Evolutionary conservation across 2,888 invertebrate species (phyloP), one percentile per base, ranked within the genome.

Genomic region (Loripinus fragilis): DNA sequence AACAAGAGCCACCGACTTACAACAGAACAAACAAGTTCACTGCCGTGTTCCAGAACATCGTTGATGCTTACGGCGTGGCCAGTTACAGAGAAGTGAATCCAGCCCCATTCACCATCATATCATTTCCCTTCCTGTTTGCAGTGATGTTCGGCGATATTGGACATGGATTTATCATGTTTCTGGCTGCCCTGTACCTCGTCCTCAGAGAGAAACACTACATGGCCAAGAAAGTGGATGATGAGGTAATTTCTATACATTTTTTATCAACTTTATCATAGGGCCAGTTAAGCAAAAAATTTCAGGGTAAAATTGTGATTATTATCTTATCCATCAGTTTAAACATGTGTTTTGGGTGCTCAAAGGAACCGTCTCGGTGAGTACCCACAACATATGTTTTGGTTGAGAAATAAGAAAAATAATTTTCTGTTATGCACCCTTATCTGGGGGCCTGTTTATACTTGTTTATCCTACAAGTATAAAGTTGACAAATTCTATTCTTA

Each of bases 141-240:
- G 97, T 99, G 88, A 99, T 99, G 99, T 99, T 99, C 94, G 99
- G 99, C 15, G 99, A 99, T 95, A 94, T 97, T 79, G 99, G 99
- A 0, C 99, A 99, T 94, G 99, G 99, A 76, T 41, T 96, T 0
- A 95, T 99, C 72, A 98, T 99, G 98, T 96, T 97, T 66, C 93
- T 96, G 5, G 98, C 98, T 94, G 99, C 97, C 17, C 96, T 96
- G 69, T 99, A 97, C 97, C 98, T 99, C 97, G 97, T 99, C 85
- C 94, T 98, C 81, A 97, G 97, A 94, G 99, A 99, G 94, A 98
- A 98, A 92, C 96, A 96, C 42, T 94, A 99, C 85, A 96, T 96
- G 75, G 97, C 91, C 3, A 97, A 97, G 94, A 98, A 97, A 94
- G 96, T 96, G 75, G 97, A 97, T 91, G 97, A 97, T 94, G 98